phyloP scores from a whole-genome alignment of 2,888 invertebrate genomes.

The Pterostichus niger region DNA sequence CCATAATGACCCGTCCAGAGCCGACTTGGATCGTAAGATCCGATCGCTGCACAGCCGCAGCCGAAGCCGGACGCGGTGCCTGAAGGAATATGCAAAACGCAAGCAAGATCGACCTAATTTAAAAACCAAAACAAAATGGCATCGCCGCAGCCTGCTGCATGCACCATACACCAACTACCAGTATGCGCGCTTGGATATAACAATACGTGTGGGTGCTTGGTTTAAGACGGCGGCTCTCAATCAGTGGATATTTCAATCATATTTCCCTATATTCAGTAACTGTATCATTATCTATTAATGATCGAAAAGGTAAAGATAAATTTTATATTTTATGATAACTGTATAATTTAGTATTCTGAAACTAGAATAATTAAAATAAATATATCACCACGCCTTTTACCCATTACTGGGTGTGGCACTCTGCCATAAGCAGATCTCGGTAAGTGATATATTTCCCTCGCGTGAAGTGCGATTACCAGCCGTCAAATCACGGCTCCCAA shows the following conservation, averaged over 20 bases:
- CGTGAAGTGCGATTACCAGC: no score
- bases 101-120: slow-evolving; percentile 59
- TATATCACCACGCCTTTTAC: no score
- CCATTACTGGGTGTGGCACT: no score
- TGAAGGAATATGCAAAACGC: slow-evolving; percentile 47
- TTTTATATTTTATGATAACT: no score
- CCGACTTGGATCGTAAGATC: slow-evolving; percentile 32
- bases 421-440: no score
- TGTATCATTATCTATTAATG: not conserved
- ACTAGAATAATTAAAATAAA: no score
- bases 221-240: not conserved
- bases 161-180: slow-evolving; percentile 37
- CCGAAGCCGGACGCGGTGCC: slow-evolving; percentile 18
- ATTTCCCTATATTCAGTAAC: not conserved
- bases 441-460: no score
- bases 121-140: slow-evolving; percentile 62
- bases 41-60: slow-evolving; percentile 29
- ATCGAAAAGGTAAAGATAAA: no score
- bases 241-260: not conserved
- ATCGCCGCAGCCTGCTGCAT: slow-evolving; percentile 26
- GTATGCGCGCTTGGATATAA: slow-evolving; percentile 15
- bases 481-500: no score
- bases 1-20: slow-evolving; percentile 49
- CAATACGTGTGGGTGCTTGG: slow-evolving; percentile 59
- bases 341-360: no score